Base-by-base conservation (phyloP, 2,888 invertebrate genomes). In the Cinara cedri region DNA sequence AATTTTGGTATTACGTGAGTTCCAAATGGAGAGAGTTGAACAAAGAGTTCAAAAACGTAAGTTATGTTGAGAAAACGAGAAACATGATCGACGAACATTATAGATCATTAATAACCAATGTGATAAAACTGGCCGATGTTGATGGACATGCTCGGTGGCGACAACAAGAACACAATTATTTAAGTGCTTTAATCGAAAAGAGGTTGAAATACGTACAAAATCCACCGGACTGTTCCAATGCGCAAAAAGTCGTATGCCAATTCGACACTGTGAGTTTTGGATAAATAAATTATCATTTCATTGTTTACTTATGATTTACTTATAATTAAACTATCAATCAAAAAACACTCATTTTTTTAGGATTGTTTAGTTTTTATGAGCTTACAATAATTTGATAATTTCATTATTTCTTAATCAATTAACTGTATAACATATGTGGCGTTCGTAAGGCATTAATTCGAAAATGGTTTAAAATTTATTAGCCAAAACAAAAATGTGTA, bases 181-280 rank as follows among this genome's bases (percentile, higher is more conserved):
- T 98, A 63, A 93, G 93, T 83, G 91, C 92, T 85, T 87, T 96
- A 70, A 91, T 98, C 19, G 96, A 97, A 86, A 88, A 90, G 81
- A 88, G 97, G 83, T 88, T 98, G 80, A 88, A 90, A 83, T 88
- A 90, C 85, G 87, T 97, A 63, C 94, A 98, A 89, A 96, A 98
- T 87, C 98, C 98, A 1, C 85, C 88, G 16, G 92, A 97, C 87
- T 98, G 98, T 86, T 87, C 87, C 81, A 92, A 89, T 81, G 96
- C 97, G 0, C 92, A 91, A 85, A 96, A 97, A 87, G 87, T 98
- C 78, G 90, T 97, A 71, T 99, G 99, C 86, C 96, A 93, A 86
- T 88, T 99, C 80, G 98, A 98, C 87, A 99, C 98, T 89, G 93
- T 92, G 13, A 68, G 54, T 19, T 16, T 42, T n/a, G n/a, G n/a